These are phyloP conservation scores for Clepsis dumicolana DNA, from an alignment of 2,888 invertebrate genomes.

Conservation along the genomic window DNA sequence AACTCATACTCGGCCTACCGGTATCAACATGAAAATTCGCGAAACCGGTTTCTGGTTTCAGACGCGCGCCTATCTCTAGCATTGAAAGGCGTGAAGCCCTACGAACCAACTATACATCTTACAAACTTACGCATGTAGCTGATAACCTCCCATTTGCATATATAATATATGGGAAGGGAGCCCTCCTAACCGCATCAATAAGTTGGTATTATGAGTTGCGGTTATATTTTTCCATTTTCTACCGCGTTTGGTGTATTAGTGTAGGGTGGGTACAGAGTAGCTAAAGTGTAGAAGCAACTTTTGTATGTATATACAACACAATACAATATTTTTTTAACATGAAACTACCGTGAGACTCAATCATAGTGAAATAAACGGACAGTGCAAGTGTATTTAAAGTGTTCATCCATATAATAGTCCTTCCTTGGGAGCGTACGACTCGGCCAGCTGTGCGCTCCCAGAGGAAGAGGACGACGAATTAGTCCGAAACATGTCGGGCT, in stretches of 20 bases:
- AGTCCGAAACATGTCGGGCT: too few relatives aligned
- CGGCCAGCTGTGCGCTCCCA: too few relatives aligned
- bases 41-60: conserved; percentile 13
- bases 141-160: neutral
- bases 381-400: too few relatives aligned
- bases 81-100: conserved; percentile 42
- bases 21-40: too few relatives aligned
- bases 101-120: conserved; percentile 33
- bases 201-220: conserved; percentile 28
- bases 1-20: too few relatives aligned
- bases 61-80: conserved; percentile 14
- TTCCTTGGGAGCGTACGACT: too few relatives aligned
- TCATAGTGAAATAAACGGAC: too few relatives aligned
- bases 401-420: too few relatives aligned
- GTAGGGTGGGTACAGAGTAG: conserved; percentile 34
- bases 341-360: too few relatives aligned
- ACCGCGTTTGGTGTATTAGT: conserved; percentile 38
- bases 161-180: neutral
- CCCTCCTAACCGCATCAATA: conserved; percentile 2
- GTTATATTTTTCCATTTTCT: conserved; percentile 42
- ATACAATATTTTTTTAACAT: too few relatives aligned
- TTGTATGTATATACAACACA: conserved; percentile 14
- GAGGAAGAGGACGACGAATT: too few relatives aligned
- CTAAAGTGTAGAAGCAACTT: conserved; percentile 2
- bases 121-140: conserved; percentile 13